Percentiles rank a stretch among this genome's conserved stretches.
phyloP scores from a whole-genome alignment of 2,113 vertebrate species.

The Eptesicus fuscus region DNA sequence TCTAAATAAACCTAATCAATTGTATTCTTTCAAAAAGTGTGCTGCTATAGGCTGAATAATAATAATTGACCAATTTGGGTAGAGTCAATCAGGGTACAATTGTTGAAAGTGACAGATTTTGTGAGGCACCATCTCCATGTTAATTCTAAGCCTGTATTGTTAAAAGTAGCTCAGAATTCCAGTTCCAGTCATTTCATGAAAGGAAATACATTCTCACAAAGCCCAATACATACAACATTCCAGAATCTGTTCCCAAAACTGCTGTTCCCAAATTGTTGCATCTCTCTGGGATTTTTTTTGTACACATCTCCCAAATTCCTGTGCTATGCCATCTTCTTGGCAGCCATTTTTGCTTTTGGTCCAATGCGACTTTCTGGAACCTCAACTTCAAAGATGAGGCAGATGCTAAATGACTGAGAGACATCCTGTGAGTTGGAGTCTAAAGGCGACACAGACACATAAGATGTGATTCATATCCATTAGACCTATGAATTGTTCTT shows the following conservation, averaged over 20 bases:
- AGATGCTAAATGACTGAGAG: slow-evolving; percentile 30
- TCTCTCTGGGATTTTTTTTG: background rate
- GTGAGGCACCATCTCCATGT: background rate
- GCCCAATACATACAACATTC: background rate
- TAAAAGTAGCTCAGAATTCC: background rate
- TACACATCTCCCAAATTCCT: background rate
- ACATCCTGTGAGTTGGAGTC: background rate
- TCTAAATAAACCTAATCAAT: background rate
- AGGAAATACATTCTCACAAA: background rate
- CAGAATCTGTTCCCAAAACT: background rate
- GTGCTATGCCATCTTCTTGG: background rate
- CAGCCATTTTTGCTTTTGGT: background rate
- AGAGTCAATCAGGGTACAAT: background rate
- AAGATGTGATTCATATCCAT: slow-evolving; percentile 24
- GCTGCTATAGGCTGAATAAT: background rate
- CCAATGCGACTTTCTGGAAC: background rate
- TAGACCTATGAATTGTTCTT: background rate
- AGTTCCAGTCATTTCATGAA: background rate
- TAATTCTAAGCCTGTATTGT: background rate
- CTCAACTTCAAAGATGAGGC: background rate
- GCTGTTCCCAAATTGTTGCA: background rate
- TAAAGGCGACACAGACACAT: background rate
- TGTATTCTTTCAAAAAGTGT: background rate
- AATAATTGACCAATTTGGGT: background rate
- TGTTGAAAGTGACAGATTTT: background rate